Base-by-base conservation (phyloP, 1,140 invertebrate genomes). In the Eriosoma lanigerum region DNA sequence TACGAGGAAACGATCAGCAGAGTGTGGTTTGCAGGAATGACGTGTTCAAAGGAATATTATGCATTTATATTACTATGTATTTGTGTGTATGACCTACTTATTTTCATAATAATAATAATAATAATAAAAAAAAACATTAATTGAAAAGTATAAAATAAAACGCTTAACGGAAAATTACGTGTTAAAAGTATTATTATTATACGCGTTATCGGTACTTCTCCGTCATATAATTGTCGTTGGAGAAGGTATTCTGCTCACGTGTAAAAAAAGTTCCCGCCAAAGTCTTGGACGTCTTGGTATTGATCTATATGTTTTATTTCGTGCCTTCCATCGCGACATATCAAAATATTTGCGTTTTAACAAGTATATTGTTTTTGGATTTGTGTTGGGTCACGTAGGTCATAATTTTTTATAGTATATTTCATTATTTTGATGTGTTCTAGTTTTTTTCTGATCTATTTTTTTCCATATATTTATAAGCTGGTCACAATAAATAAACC, bases 81-180 rank as follows among this genome's bases (percentile, higher is more conserved):
- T 38, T 38, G 19, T 15, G 38, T 66, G 5, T 46, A 66, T 68
- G 66, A 68, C 66, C 66, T 48, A 68, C 66, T 26, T 48, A 17
- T 48, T 68, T 68, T 46, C 6, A 13, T 48, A 26, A 48, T n/a
- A n/a, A n/a, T n/a, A n/a, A n/a, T n/a, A n/a, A n/a, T n/a, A n/a
- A n/a, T n/a, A n/a, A n/a, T 24, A 66, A 64, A 64, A 62, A 62
- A 62, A 32, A 19, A 19, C 19, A 62, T 29, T 4, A 38, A 38
- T 38, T 38, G n/a, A n/a, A n/a, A n/a, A n/a, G n/a, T n/a, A n/a
- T n/a, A n/a, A n/a, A n/a, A n/a, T n/a, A n/a, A n/a, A n/a, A n/a
- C n/a, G n/a, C n/a, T n/a, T n/a, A n/a, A n/a, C n/a, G n/a, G n/a
- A n/a, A n/a, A n/a, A 2, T 19, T 52, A 52, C 8, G 19, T 54